These are phyloP conservation scores for Eilema griseolum DNA, from an alignment of 2,888 invertebrate species.

Conservation along the genomic window DNA sequence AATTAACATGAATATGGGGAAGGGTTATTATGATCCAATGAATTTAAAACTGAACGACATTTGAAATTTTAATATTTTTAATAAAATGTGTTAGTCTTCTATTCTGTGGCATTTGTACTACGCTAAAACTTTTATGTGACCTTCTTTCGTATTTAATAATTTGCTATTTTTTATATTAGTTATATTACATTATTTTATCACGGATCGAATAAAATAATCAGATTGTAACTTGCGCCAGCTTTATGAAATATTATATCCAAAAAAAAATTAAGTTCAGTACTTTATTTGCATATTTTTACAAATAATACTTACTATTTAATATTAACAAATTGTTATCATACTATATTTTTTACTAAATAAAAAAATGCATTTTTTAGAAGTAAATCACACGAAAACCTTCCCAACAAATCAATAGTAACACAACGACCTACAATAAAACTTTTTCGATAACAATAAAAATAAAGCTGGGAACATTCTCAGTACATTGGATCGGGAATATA, in stretches of 20 bases:
- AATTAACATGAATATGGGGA: background rate
- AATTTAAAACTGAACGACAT: too few species aligned
- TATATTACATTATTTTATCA: too few species aligned
- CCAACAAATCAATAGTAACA: slow-evolving; percentile 27
- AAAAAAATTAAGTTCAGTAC: too few species aligned
- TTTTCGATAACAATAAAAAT: slow-evolving; percentile 59
- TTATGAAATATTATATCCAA: too few species aligned
- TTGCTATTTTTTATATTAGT: too few species aligned
- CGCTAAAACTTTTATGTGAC: background rate
- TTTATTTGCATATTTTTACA: too few species aligned
- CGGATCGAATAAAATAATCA: too few species aligned
- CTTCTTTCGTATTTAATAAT: background rate
- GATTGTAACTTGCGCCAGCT: too few species aligned
- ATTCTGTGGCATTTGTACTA: background rate
- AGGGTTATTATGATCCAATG: background rate
- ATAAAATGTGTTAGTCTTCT: background rate
- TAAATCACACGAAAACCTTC: slow-evolving; percentile 1
- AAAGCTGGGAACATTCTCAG: slow-evolving; percentile 54
- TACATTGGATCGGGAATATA: slow-evolving; percentile 57
- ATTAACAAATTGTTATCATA: background rate
- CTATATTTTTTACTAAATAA: background rate
- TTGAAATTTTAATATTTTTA: background rate
- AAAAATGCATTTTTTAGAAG: background rate
- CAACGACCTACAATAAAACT: slow-evolving; percentile 37
- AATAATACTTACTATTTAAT: background rate